These are phyloP conservation scores for Cranoglanis bouderius DNA, from an alignment of 2,113 vertebrate species.

Conservation along the genomic window DNA sequence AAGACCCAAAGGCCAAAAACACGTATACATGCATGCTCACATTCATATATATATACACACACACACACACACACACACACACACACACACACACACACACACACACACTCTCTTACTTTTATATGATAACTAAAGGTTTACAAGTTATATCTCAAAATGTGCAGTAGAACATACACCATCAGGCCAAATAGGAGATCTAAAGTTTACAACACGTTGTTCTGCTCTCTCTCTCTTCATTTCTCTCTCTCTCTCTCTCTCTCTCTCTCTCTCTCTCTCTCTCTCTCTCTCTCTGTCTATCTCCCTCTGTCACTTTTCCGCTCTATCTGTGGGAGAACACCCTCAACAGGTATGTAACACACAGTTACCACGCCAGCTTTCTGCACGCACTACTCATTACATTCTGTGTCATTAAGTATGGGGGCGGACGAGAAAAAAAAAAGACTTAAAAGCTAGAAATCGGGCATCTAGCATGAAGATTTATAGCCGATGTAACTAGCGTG, in stretches of 20 bases:
- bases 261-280: neutral
- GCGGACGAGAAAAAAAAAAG: constrained; percentile 53
- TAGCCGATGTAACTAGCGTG: constrained; percentile 45
- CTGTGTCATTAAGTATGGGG: constrained; percentile 60
- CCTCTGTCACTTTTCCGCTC: neutral
- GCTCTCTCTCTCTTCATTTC: neutral
- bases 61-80: constrained; percentile 22
- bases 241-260: neutral
- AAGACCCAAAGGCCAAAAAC: constrained; percentile 64
- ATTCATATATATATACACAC: neutral
- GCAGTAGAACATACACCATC: neutral
- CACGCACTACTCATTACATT: constrained; percentile 67
- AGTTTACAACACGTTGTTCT: neutral
- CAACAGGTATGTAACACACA: constrained; percentile 71
- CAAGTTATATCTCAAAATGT: neutral
- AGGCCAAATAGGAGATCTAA: neutral
- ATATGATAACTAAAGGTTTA: neutral
- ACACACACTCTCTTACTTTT: constrained; percentile 38
- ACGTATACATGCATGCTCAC: constrained; percentile 7
- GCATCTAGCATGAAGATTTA: constrained; percentile 58
- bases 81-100: constrained; percentile 24
- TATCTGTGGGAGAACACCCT: constrained; percentile 65
- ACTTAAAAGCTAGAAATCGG: constrained; percentile 62
- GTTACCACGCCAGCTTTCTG: constrained; percentile 64
- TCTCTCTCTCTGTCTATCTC: neutral